A percentile compares a stretch with the other conserved stretches of the same genome.
These are phyloP conservation scores for Tinea semifulvella DNA, from an alignment of 2,888 invertebrate genomes.

Conservation along the genomic window DNA sequence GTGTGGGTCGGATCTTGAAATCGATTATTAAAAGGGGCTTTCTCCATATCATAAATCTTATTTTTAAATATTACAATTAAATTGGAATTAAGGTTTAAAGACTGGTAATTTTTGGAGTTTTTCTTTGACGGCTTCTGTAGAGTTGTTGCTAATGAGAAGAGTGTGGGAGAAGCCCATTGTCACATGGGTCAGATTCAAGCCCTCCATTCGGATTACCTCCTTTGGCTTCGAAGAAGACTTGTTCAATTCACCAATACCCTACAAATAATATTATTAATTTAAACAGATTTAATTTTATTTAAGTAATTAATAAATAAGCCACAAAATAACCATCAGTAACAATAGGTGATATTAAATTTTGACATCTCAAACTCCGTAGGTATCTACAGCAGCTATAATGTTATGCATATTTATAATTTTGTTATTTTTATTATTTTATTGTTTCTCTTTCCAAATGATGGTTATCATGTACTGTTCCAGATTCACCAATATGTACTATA, in stretches of 20 bases:
- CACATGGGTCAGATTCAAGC: conserved; percentile 78
- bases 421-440: not conserved
- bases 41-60: too few relatives aligned
- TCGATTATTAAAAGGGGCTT: too few relatives aligned
- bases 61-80: too few relatives aligned
- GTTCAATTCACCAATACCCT: conserved; percentile 89
- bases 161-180: conserved; percentile 90
- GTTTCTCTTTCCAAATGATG: not conserved
- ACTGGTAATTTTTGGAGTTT: conserved; percentile 61
- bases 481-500: too few relatives aligned
- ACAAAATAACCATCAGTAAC: not conserved
- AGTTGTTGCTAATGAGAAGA: conserved; percentile 68
- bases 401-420: not conserved
- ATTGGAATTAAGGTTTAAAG: conserved; percentile 35
- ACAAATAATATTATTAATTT: too few relatives aligned
- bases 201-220: conserved; percentile 82
- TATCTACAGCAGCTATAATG: not conserved
- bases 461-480: too few relatives aligned
- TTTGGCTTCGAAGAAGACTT: conserved; percentile 89
- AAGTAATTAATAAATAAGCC: too few relatives aligned
- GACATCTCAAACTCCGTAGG: not conserved
- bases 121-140: conserved; percentile 58
- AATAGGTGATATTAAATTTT: not conserved
- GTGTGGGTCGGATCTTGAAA: too few relatives aligned
- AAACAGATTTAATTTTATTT: too few relatives aligned